Evolutionary conservation across 2,797 vertebrate species (phyloP), one percentile per base, ranked within the genome.

Genomic region (Stomatorhinus walkeri): DNA sequence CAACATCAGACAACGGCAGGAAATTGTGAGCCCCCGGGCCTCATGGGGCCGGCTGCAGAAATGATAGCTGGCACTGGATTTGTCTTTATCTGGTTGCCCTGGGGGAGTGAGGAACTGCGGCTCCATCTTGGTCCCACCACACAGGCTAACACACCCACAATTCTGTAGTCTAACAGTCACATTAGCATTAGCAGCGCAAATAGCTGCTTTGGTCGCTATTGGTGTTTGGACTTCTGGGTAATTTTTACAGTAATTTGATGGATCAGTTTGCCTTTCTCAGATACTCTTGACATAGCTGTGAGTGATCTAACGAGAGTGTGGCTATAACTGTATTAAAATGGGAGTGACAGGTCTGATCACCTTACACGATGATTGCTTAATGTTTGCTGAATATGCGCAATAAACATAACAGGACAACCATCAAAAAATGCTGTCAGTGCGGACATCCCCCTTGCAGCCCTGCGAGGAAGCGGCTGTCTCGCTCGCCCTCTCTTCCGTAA

Each of bases 1-100:
- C 95, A 96, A 95, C 96, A 95, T 96, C 95, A 96, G 96, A 96
- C 95, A 96, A 94, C 92, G 9, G 93, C 94, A 95, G 95, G 94
- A 94, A 94, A 95, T 96, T 95, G 95, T 95, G 94, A 96, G 92
- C 93, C 93, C 92, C 91, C 92, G 92, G 92, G 93, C 93, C 89
- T 95, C 93, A 87, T 91, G 94, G 96, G 94, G 92, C 93, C 90
- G 64, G 52, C 91, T 88, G 88, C 91, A 93, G 95, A 93, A 93
- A 94, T 94, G 94, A 95, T 95, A 94, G 94, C 94, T 91, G 93
- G 95, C 95, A 94, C 93, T 94, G 94, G 94, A 96, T 96, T 95
- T 95, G 94, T 96, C 96, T 96, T 96, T 96, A 96, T 96, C 95
- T 95, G 94, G 90, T 92, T 92, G 94, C 93, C 94, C 94, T 92